Evolutionary conservation across 2,113 vertebrate species (phyloP), one percentile per base, ranked within the genome.

Genomic region (Chrysochloris asiatica): DNA sequence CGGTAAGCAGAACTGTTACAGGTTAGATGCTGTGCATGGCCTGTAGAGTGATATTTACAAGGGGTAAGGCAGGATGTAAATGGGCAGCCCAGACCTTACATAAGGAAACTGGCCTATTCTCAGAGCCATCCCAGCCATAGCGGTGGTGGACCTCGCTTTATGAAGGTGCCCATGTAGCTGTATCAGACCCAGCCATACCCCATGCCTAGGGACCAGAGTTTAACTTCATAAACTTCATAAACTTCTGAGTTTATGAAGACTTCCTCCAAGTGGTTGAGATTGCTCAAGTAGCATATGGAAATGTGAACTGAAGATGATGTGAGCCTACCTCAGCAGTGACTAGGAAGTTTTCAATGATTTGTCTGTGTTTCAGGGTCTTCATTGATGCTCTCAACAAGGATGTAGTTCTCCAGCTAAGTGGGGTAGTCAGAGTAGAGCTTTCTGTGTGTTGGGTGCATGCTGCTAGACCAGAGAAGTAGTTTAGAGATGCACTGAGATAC

Each of bases 1-100:
- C 98, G 24, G 99, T 99, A 97, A 98, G 98, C 97, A 95, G 72
- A 92, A 48, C 17, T 92, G 36, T 90, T 89, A n/a, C 38, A 75
- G 54, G n/a, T 83, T 50, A 89, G 26, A 41, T 48, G 47, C 82
- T 75, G 10, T 43, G 30, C 84, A 43, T 45, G 16, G 13, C 56
- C 54, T 79, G 0, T 41, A 67, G 75, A 82, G 56, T 43, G 63
- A 47, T 30, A 76, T 45, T 30, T 85, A 4, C 8, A 82, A 56
- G 65, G 69, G 36, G 13, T 69, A 54, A 69, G 16, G 38, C 43
- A 16, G 45, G 17, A 5, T 61, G 59, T 71, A 24, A 2, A n/a
- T 77, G 30, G 38, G 19, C 30, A 12, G 48, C 48, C 45, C 38
- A 14, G 36, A 47, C 28, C 33, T 38, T 80, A 28, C 26, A 36